A percentile compares a stretch with the other conserved stretches of the same genome.
These are phyloP conservation scores for Albula goreensis DNA, from an alignment of 2,113 vertebrate species.

Conservation along the genomic window DNA sequence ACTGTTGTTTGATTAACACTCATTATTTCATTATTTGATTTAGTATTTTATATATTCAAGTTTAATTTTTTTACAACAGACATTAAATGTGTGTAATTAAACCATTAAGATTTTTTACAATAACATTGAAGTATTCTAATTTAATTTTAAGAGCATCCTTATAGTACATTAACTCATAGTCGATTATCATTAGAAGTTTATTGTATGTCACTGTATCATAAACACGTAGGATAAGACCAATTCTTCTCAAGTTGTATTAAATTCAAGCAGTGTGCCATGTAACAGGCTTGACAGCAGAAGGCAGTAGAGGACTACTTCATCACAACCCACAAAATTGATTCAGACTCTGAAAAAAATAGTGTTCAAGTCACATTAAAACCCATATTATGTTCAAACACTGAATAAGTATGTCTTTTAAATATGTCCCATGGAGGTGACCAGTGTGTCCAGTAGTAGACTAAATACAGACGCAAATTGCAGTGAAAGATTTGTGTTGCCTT, in stretches of 20 bases:
- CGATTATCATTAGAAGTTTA: not conserved
- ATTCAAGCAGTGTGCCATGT: not conserved
- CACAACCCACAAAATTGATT: not conserved
- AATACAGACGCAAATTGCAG: not conserved
- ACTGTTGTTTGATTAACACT: not conserved
- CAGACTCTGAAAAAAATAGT: not conserved
- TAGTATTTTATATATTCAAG: not conserved
- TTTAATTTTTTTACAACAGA: not conserved
- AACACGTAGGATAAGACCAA: not conserved
- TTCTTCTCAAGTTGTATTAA: not conserved
- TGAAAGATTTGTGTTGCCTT: not conserved
- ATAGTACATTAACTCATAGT: not conserved
- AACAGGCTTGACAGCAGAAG: not conserved
- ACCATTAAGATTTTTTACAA: no score
- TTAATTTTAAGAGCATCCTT: no score
- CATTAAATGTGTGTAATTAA: not conserved
- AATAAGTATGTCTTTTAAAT: not conserved
- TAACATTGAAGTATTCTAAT: no score
- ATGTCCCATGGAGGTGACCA: not conserved
- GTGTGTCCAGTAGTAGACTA: not conserved
- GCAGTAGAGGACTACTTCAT: conserved; percentile 18
- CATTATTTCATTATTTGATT: not conserved
- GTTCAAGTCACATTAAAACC: not conserved
- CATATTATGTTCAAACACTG: not conserved
- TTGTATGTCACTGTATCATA: not conserved